Evolutionary conservation across 2,888 invertebrate genomes (phyloP), one percentile per base, ranked within the genome.

Genomic region (Standfussiana lucernea): DNA sequence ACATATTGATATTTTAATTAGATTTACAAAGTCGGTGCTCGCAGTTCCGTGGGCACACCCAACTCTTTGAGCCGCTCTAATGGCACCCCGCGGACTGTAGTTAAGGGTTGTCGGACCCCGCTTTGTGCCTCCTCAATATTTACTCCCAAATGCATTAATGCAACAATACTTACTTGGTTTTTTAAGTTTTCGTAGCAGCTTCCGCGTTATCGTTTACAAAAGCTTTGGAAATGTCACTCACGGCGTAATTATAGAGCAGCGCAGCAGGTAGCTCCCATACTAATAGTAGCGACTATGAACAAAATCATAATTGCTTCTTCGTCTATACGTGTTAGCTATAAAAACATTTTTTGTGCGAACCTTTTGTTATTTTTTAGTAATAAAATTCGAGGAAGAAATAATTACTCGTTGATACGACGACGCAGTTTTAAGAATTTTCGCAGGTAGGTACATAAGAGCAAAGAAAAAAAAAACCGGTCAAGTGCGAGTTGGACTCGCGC

Each of bases 1-100:
- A 93, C 96, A 96, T 96, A 96, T 96, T 96, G 96, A 96, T 96
- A 96, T 96, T 96, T 96, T 96, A 96, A 96, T 96, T 96, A 96
- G 96, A 96, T 96, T 96, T 95, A 96, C 96, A 96, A 96, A 96
- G 96, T 96, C 94, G 93, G 85, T 86, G 88, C 93, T 92, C 91
- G 93, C 92, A 89, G 94, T 92, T 92, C 91, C 90, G 92, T 89
- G 92, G 94, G 94, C 93, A 90, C 95, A 94, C 95, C 95, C 96
- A 96, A 95, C 96, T 96, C 96, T 96, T 96, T 96, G 95, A 95
- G 93, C 93, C 91, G 93, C 90, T 92, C 93, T 96, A 96, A 96
- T 96, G 96, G 96, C 96, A 95, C 96, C 96, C 96, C 93, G 96
- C 89, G 95, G 96, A 93, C 95, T 92, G 87, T 92, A 94, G 94